These are phyloP conservation scores for Phalacrocorax pelagicus DNA, from an alignment of 2,113 vertebrate genomes.

Conservation along the genomic window DNA sequence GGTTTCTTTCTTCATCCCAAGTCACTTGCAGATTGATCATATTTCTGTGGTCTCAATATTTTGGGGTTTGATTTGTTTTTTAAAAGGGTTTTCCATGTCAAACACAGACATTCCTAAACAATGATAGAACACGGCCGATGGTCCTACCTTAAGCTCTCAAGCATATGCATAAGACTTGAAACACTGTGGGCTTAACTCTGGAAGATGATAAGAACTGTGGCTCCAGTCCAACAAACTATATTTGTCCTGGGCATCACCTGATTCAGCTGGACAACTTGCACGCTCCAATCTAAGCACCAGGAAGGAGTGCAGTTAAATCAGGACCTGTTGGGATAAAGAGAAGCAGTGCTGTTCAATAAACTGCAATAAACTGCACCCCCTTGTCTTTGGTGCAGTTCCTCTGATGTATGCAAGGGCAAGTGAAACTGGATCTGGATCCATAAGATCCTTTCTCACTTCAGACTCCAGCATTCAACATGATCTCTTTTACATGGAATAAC, in stretches of 20 bases:
- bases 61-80: not conserved
- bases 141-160: not conserved
- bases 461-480: not conserved
- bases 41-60: not conserved
- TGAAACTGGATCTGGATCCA: not conserved
- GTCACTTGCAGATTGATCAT: not conserved
- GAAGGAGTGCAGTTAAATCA: not conserved
- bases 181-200: not conserved
- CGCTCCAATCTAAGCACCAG: not conserved
- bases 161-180: not conserved
- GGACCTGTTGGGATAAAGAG: not conserved
- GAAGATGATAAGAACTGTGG: not conserved
- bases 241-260: not conserved
- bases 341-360: not conserved
- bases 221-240: not conserved
- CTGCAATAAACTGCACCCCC: not conserved
- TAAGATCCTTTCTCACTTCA: not conserved
- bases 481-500: not conserved
- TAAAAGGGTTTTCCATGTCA: accelerated
- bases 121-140: not conserved
- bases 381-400: not conserved
- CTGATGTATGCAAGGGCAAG: not conserved
- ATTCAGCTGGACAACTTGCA: not conserved
- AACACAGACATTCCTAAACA: not conserved
- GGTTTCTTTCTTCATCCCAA: not conserved